Evolutionary conservation across 2,113 vertebrate genomes (phyloP).

Genomic region (Callospermophilus lateralis): DNA sequence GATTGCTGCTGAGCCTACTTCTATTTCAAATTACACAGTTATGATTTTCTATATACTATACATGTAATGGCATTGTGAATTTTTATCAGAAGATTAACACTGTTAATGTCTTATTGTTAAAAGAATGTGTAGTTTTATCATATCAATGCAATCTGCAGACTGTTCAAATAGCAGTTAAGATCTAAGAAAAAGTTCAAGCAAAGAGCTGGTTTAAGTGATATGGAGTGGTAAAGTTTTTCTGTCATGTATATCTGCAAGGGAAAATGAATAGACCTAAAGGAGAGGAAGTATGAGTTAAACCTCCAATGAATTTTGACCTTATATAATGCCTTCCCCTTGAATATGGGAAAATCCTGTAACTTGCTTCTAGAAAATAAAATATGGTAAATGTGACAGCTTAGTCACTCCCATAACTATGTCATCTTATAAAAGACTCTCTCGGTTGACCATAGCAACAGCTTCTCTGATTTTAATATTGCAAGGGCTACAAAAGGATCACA

Average conservation of each 20-base stretch:
- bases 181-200: not conserved
- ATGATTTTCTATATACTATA: not conserved
- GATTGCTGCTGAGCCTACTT: not conserved
- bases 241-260: not conserved
- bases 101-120: not conserved
- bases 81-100: not conserved
- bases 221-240: not conserved
- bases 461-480: not conserved
- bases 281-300: not conserved
- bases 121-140: not conserved
- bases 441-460: not conserved
- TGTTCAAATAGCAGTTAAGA: constrained; percentile 2
- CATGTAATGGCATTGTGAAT: not conserved
- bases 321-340: not conserved
- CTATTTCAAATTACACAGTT: constrained; percentile 12
- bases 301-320: not conserved
- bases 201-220: not conserved
- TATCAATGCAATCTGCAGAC: not conserved
- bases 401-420: not conserved
- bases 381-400: not conserved
- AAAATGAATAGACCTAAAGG: constrained; percentile 4
- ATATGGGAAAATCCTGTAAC: not conserved
- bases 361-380: not conserved
- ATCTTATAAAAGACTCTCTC: not conserved
- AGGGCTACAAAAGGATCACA: not conserved